phyloP scores from a whole-genome alignment of 2,113 vertebrate species.

The Glaucomys volans region DNA sequence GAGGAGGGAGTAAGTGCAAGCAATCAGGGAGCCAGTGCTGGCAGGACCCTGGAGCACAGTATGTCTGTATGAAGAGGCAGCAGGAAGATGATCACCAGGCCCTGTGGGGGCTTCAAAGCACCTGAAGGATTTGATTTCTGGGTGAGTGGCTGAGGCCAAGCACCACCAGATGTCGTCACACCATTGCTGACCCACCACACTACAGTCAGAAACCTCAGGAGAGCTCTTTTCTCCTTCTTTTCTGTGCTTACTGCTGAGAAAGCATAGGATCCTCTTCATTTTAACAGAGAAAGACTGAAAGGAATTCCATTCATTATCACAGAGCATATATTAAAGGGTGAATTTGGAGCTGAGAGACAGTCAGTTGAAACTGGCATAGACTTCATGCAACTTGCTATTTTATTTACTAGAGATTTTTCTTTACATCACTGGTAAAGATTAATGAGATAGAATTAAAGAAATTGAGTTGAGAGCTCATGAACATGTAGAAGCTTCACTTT shows the following conservation, averaged over 20 bases:
- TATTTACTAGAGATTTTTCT: constrained; percentile 18
- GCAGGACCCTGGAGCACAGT: neutral
- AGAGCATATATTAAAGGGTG: neutral
- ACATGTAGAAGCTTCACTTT: neutral
- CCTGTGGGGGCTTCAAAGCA: neutral
- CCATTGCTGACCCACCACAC: neutral
- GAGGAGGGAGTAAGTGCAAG: neutral
- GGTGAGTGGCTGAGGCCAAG: neutral
- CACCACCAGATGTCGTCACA: neutral
- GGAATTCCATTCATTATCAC: neutral
- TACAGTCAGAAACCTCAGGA: neutral
- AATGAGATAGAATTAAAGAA: neutral
- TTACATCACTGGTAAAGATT: constrained; percentile 4
- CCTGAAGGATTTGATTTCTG: neutral
- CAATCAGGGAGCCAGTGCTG: neutral
- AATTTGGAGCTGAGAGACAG: neutral
- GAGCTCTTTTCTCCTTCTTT: neutral
- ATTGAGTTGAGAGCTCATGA: neutral
- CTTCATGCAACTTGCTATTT: neutral
- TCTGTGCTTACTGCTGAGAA: neutral
- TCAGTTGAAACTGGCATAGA: neutral
- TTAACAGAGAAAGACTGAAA: neutral
- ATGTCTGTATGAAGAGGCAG: neutral
- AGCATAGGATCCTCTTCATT: neutral
- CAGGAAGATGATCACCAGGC: neutral